Evolutionary conservation across 1,140 invertebrate species (phyloP).

Genomic region (Drosophila tristis): DNA sequence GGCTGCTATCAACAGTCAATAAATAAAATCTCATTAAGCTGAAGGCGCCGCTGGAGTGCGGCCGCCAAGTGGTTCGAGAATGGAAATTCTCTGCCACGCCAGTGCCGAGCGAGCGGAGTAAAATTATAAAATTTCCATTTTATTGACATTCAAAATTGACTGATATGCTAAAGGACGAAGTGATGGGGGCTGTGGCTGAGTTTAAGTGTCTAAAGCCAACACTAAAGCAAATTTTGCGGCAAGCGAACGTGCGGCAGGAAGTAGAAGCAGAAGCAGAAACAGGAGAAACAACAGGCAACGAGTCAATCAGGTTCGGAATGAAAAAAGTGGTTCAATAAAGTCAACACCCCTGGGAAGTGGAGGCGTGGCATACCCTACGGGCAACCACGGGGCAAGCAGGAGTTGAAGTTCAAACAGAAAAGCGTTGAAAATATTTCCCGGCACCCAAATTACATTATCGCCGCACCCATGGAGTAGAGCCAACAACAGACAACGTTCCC

Average conservation of each 20-base stretch:
- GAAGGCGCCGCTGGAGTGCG: conserved; percentile 53
- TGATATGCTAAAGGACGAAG: conserved; percentile 52
- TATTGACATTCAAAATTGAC: conserved; percentile 80
- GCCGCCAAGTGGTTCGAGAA: conserved; percentile 19
- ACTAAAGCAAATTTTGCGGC: conserved; percentile 39
- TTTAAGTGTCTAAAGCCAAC: conserved; percentile 65
- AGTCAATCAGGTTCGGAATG: conserved; percentile 74
- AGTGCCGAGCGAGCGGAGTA: conserved; percentile 27
- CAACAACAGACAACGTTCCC: conserved; percentile 29
- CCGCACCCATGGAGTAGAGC: conserved; percentile 56
- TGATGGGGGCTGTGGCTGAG: conserved; percentile 45
- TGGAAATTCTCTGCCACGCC: conserved; percentile 20
- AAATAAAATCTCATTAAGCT: conserved; percentile 79
- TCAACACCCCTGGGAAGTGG: conserved; percentile 54
- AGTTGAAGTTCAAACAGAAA: conserved; percentile 71
- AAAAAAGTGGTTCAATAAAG: conserved; percentile 81
- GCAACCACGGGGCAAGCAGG: conserved; percentile 15
- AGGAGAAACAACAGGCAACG: conserved; percentile 44
- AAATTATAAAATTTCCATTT: conserved; percentile 83
- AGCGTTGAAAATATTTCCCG: conserved; percentile 62
- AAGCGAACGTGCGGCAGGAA: conserved; percentile 31
- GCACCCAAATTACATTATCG: conserved; percentile 77
- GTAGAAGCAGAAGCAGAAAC: conserved; percentile 1
- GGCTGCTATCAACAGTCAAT: conserved; percentile 70
- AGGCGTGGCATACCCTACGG: conserved; percentile 37